phyloP scores from a whole-genome alignment of 2,888 invertebrate species.

The Thelaira solivaga region DNA sequence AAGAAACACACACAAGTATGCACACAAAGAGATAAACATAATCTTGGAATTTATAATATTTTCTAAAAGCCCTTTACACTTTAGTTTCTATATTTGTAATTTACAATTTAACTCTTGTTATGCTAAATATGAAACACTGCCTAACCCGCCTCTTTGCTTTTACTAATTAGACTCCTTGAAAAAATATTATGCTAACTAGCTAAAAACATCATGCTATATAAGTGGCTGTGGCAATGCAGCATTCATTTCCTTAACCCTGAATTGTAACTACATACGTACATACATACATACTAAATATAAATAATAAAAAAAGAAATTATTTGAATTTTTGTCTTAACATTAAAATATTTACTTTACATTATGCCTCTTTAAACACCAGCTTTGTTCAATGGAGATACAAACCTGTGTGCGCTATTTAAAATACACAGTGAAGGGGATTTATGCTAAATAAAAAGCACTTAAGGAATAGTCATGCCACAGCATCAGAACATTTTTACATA shows the following conservation, averaged over 20 bases:
- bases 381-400: constrained; percentile 4
- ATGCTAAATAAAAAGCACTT: constrained; percentile 10
- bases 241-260: constrained; percentile 41
- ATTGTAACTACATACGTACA: neutral
- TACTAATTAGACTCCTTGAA: constrained; percentile 25
- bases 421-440: constrained; percentile 2
- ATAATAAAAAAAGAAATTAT: constrained; percentile 27
- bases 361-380: neutral
- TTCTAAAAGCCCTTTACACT: too few species aligned
- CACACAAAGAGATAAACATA: too few species aligned
- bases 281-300: too few species aligned
- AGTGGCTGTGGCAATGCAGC: neutral
- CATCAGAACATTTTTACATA: constrained; percentile 1
- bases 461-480: constrained; percentile 29
- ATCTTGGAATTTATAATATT: too few species aligned
- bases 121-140: neutral
- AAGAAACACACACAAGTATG: too few species aligned
- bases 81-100: too few species aligned
- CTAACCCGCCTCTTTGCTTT: neutral
- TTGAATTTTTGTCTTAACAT: constrained; percentile 8
- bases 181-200: constrained; percentile 23
- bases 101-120: neutral
- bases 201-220: constrained; percentile 8
- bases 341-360: neutral
- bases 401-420: neutral